Evolutionary conservation across 2,888 invertebrate species (phyloP), one percentile per base, ranked within the genome.

Genomic region (Callinectes sapidus): DNA sequence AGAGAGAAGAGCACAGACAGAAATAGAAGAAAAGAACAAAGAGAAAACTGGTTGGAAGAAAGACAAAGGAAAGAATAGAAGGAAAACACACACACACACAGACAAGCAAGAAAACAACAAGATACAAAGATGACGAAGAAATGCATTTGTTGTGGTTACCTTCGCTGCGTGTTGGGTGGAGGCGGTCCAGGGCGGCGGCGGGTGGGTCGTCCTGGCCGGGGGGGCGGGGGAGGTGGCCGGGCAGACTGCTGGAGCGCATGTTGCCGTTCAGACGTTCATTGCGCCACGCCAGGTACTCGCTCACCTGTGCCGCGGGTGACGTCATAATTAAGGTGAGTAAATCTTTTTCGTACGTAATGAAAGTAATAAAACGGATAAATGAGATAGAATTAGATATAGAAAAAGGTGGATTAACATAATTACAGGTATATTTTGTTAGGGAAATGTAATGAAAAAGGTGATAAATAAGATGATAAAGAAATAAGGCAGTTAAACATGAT

Each of bases 211-310:
- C 93, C 39, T 91, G 91, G 77, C 91, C 90, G 28, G 87, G 91
- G 23, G 85, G 71, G 18, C 91, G 88, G 5, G 89, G 55, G 5
- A 87, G 28, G 48, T 91, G 88, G 85, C 87, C 87, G 66, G 93
- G 93, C 8, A 93, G 87, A 71, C 93, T 93, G 77, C 91, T 91
- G 3, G 93, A 93, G n/a, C 93, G 42, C 39, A 86, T 35, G 71
- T 93, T 93, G 39, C 92, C 91, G 48, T 91, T 93, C 16, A 93
- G 89, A 13, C 91, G 91, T 39, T 93, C 93, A 32, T 81, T 93
- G 28, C 93, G 91, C 93, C 93, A 93, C 2, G 93, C 91, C 55
- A 93, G 91, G 88, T 93, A 91, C 35, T 93, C 93, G 77, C 89
- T 93, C 54, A 93, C 77, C 91, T 93, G 55, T 35, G 28, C 10